These are phyloP conservation scores for Ptychadena robeensis DNA, from an alignment of 2,797 vertebrate genomes.

Conservation along the genomic window DNA sequence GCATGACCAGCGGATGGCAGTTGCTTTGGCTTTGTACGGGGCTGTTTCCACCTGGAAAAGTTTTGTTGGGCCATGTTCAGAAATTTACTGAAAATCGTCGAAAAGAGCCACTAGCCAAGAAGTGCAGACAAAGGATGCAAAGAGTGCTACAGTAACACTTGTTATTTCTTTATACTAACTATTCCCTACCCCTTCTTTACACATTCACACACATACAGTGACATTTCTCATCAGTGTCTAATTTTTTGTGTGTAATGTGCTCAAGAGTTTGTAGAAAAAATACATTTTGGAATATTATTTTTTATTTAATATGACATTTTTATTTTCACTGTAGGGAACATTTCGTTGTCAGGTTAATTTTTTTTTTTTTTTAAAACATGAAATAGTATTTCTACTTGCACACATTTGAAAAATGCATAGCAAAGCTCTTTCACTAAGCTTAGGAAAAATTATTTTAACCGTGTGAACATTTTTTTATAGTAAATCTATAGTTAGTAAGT, in stretches of 20 bases:
- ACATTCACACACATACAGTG: no score
- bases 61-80: slow-evolving; percentile 85
- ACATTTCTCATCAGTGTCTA: not conserved
- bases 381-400: no score
- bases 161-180: not conserved
- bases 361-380: no score
- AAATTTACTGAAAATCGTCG: slow-evolving; percentile 87
- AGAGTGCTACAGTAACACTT: slow-evolving; percentile 82
- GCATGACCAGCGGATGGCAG: slow-evolving; percentile 91
- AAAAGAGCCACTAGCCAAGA: slow-evolving; percentile 77
- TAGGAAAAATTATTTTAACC: no score
- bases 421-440: no score
- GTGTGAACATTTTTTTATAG: no score
- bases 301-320: not conserved
- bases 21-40: slow-evolving; percentile 95
- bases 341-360: no score
- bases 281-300: not conserved
- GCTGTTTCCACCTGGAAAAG: slow-evolving; percentile 87
- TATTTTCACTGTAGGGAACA: not conserved
- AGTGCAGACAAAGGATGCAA: slow-evolving; percentile 85
- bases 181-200: not conserved
- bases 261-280: not conserved
- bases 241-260: not conserved
- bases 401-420: no score
- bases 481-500: no score